Conservation (phyloP, 2,113 vertebrate genomes). For the Solea solea region DNA sequence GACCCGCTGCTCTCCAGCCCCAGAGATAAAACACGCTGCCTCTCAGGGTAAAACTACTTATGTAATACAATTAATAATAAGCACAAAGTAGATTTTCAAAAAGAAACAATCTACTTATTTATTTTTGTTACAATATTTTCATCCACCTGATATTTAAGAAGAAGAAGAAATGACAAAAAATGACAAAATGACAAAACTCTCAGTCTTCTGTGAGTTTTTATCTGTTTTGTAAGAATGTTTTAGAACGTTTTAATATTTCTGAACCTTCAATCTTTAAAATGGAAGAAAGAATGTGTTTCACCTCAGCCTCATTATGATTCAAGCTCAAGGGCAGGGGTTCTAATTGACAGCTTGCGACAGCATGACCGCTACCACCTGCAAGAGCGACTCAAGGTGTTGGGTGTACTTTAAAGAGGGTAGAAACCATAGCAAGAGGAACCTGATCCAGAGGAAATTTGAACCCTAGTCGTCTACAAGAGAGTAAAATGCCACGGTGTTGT, state of each 20-base stretch:
- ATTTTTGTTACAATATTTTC: no score
- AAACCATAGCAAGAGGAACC: conserved; percentile 51
- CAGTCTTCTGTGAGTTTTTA: not conserved
- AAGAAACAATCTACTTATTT: no score
- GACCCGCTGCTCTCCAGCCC: conserved; percentile 79
- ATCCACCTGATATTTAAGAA: no score
- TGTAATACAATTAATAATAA: no score
- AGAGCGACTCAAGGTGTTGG: conserved; percentile 56
- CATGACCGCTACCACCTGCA: conserved; percentile 25
- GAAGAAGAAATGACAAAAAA: no score
- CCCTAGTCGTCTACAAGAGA: conserved; percentile 16
- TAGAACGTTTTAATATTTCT: no score
- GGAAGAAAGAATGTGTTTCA: conserved; percentile 14
- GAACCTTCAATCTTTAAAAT: conserved; percentile 9
- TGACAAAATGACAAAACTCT: no score
- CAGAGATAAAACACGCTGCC: conserved; percentile 83
- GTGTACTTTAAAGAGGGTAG: conserved; percentile 52
- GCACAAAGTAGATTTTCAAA: no score
- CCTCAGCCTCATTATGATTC: conserved; percentile 35
- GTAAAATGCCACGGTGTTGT: conserved; percentile 30
- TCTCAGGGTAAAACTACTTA: conserved; percentile 79
- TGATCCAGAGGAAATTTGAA: conserved; percentile 71
- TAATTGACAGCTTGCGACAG: conserved; percentile 22
- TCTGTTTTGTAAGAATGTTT: no score
- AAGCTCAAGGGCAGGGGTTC: conserved; percentile 28